phyloP scores from a whole-genome alignment of 2,797 vertebrate species.

The Lepus townsendii region DNA sequence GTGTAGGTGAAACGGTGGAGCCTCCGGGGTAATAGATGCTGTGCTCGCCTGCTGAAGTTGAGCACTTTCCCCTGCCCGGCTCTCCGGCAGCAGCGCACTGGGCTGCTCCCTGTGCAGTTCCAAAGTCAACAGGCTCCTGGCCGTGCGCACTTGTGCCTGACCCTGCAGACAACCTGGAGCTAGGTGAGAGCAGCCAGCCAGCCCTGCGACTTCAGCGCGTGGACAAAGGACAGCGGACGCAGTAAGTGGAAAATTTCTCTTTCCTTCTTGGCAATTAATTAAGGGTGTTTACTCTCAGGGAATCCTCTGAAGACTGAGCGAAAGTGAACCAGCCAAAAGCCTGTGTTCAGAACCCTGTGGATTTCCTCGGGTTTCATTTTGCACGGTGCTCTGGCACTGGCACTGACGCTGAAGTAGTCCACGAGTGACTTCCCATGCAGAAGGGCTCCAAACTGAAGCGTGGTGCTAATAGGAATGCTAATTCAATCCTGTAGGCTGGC shows the following conservation, averaged over 20 bases:
- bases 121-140: constrained; percentile 83
- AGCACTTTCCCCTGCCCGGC: constrained; percentile 83
- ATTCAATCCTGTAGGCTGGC: constrained; percentile 72
- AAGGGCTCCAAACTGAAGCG: constrained; percentile 78
- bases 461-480: constrained; percentile 74
- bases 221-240: constrained; percentile 84
- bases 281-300: constrained; percentile 86
- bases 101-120: constrained; percentile 83
- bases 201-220: constrained; percentile 74
- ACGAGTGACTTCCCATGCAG: constrained; percentile 70
- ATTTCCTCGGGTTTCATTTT: constrained; percentile 83
- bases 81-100: constrained; percentile 83
- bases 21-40: constrained; percentile 85
- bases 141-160: constrained; percentile 83
- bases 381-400: constrained; percentile 76
- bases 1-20: constrained; percentile 90
- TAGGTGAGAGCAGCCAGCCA: constrained; percentile 82
- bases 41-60: constrained; percentile 89
- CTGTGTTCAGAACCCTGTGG: constrained; percentile 80
- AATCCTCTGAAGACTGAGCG: constrained; percentile 86
- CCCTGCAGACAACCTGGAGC: constrained; percentile 87
- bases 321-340: constrained; percentile 84
- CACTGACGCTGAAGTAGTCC: constrained; percentile 72
- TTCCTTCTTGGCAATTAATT: constrained; percentile 87
- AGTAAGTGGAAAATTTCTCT: constrained; percentile 88